Conservation (phyloP, 2,797 vertebrate species). For the Gymnothorax javanicus region DNA sequence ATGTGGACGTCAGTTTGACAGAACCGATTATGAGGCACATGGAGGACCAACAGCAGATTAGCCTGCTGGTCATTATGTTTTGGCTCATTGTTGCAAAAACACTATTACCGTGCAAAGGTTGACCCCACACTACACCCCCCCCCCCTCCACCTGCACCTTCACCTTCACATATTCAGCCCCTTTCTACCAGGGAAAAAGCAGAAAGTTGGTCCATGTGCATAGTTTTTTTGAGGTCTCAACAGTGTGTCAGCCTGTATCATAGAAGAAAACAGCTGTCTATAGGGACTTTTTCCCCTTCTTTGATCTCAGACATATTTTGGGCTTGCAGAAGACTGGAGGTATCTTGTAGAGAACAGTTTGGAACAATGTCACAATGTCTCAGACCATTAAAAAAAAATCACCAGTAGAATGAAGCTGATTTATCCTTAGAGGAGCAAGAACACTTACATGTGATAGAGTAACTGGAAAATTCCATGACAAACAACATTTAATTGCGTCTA, state of each 20-base stretch:
- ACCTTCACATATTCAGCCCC: neutral
- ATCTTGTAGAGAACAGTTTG: conserved; percentile 43
- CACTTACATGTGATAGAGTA: neutral
- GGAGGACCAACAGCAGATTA: too few species aligned
- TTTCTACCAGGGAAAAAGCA: neutral
- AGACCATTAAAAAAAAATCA: conserved; percentile 24
- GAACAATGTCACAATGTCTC: conserved; percentile 33
- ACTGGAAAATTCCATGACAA: conserved; percentile 10
- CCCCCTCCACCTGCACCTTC: neutral
- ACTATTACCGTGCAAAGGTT: too few species aligned
- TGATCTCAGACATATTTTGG: conserved; percentile 42
- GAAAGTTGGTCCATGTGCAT: conserved; percentile 6
- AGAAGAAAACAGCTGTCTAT: conserved; percentile 48
- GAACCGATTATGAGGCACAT: too few species aligned
- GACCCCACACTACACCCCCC: too few species aligned
- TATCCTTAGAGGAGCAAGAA: neutral
- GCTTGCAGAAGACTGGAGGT: conserved; percentile 45
- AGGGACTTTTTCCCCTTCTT: conserved; percentile 43
- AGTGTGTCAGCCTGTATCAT: conserved; percentile 47
- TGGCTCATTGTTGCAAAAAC: too few species aligned
- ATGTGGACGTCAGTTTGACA: too few species aligned
- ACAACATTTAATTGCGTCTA: too few species aligned
- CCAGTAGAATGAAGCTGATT: neutral
- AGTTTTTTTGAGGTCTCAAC: conserved; percentile 28
- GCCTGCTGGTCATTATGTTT: too few species aligned